Conservation (phyloP, 2,888 invertebrate genomes). For the Xanthorhoe designata region DNA sequence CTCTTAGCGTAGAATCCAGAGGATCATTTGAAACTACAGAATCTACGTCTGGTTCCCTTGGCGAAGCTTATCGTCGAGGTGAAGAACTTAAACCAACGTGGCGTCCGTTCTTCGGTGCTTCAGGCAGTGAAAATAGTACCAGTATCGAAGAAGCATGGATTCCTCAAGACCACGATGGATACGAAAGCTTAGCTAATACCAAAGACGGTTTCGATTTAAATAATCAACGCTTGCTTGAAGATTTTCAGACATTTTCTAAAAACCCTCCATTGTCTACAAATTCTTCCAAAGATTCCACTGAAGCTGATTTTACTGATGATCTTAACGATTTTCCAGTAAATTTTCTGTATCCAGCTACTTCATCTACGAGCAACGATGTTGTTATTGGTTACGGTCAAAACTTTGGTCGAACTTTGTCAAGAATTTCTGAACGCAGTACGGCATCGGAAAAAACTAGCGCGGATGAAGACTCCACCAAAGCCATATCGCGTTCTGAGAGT, state of each 20-base stretch:
- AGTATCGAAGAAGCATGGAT: constrained; percentile 94
- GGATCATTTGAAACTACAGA: constrained; percentile 90
- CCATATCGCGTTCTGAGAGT: constrained; percentile 93
- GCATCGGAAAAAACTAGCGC: constrained; percentile 95
- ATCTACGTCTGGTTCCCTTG: constrained; percentile 90
- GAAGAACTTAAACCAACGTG: constrained; percentile 92
- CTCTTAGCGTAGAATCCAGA: constrained; percentile 88
- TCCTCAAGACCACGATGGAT: constrained; percentile 90
- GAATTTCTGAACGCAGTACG: constrained; percentile 95
- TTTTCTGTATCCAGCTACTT: constrained; percentile 89
- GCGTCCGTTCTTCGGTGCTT: constrained; percentile 93
- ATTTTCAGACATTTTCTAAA: constrained; percentile 80
- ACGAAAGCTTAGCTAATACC: constrained; percentile 82
- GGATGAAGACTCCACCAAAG: constrained; percentile 94
- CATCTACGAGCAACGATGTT: constrained; percentile 88
- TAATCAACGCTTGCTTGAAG: constrained; percentile 77
- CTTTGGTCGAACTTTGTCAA: constrained; percentile 92
- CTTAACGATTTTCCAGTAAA: constrained; percentile 90
- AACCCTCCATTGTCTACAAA: constrained; percentile 79
- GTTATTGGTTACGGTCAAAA: constrained; percentile 90
- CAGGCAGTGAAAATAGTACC: constrained; percentile 92
- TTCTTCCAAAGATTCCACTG: constrained; percentile 84
- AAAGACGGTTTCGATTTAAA: constrained; percentile 79
- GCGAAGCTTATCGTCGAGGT: constrained; percentile 88
- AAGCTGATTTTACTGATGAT: constrained; percentile 90